These are phyloP conservation scores for Acanthis flammea DNA, from an alignment of 2,797 vertebrate species.

Conservation along the genomic window DNA sequence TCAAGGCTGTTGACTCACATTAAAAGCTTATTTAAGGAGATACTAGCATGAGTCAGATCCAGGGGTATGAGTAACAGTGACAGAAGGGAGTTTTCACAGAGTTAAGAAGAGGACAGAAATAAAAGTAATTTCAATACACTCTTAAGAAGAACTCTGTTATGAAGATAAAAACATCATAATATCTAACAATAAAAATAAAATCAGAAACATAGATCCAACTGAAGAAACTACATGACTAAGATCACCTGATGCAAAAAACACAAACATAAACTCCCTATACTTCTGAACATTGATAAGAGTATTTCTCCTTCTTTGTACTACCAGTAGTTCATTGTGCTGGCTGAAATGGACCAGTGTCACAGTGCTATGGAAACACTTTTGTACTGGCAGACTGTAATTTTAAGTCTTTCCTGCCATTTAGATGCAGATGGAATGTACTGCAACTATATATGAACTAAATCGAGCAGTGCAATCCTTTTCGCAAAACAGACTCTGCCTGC, in stretches of 20 bases:
- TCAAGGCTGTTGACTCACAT: not conserved
- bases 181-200: not conserved
- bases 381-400: not conserved
- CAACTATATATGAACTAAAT: not conserved
- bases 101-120: not conserved
- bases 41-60: not conserved
- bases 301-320: not conserved
- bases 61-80: not conserved
- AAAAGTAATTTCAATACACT: not conserved
- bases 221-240: not conserved
- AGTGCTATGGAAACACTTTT: not conserved
- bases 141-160: not conserved
- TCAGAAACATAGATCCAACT: not conserved
- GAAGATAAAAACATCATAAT: not conserved
- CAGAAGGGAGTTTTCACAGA: not conserved
- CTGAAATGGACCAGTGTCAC: not conserved
- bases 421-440: not conserved
- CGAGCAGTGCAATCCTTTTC: not conserved
- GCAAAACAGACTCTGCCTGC: not conserved
- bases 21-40: not conserved
- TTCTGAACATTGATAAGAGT: not conserved
- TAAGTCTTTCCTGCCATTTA: not conserved
- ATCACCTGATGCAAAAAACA: not conserved
- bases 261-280: not conserved
- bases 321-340: not conserved